Conservation (phyloP, 2,113 vertebrate genomes). For the Aspidoscelis tigris region DNA sequence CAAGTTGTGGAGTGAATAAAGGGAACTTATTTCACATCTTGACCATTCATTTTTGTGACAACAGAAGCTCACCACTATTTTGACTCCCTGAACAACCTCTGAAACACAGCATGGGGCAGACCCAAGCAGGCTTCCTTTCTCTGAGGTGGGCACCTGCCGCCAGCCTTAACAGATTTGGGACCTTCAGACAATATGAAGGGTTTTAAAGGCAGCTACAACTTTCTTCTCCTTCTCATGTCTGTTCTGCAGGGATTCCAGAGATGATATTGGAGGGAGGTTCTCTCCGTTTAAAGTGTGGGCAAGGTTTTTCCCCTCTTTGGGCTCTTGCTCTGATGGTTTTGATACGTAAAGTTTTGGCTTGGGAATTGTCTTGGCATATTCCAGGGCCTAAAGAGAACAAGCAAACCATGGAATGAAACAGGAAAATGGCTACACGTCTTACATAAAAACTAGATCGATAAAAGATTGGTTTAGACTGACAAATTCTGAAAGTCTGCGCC, state of each 20-base stretch:
- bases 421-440: no score
- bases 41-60: neutral
- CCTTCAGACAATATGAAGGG: slow-evolving; percentile 68
- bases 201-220: slow-evolving; percentile 79
- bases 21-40: neutral
- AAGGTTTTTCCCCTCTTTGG: slow-evolving; percentile 33
- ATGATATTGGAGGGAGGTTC: slow-evolving; percentile 67
- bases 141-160: neutral
- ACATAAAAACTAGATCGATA: neutral
- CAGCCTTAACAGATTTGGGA: neutral
- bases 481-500: neutral
- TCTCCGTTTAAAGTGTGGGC: slow-evolving; percentile 46
- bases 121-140: neutral
- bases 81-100: accelerated
- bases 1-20: neutral
- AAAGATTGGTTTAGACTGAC: neutral
- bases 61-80: neutral
- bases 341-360: slow-evolving; percentile 73
- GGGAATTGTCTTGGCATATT: slow-evolving; percentile 88
- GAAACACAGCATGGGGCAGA: accelerated
- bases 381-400: slow-evolving; percentile 80
- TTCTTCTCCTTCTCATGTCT: slow-evolving; percentile 88
- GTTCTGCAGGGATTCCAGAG: slow-evolving; percentile 78
- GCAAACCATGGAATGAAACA: neutral
- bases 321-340: slow-evolving; percentile 45